Evolutionary conservation across 2,113 vertebrate genomes (phyloP), one percentile per base, ranked within the genome.

Genomic region (Acinonyx jubatus): DNA sequence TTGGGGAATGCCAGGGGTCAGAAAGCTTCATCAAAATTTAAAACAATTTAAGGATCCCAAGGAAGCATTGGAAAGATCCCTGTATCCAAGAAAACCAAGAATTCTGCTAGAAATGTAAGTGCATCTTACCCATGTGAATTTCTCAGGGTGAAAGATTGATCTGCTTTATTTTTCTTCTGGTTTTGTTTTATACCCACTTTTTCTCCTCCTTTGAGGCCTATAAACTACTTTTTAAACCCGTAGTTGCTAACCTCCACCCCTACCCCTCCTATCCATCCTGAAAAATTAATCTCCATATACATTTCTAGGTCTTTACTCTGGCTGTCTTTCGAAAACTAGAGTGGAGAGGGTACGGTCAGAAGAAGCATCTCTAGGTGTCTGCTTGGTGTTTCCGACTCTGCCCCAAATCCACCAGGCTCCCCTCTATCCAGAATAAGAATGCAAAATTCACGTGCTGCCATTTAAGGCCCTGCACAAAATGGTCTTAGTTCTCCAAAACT

Each of bases 161-260:
- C 16, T 25, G n/a, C 82, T 86, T 94, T 66, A 4, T 91, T 94
- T 92, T 95, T 94, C 48, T 89, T n/a, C 14, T 69, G 52, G 36
- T 19, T 68, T 57, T 68, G 4, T 65, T 52, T 88, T 85, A 12
- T 11, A 8, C 33, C 31, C 5, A 12, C 29, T 36, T 14, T 50
- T 27, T 9, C 0, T 10, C 50, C 7, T 48, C 29, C 33, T 71
- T 57, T 61, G 41, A 94, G 61, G 31, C 61, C 74, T 87, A 2
- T 27, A 38, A 33, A 87, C 66, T 65, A 55, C 10, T 61, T 80
- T 16, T 50, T 57, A 36, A 74, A 84, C 11, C 21, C 63, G 16
- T 91, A 57, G 69, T 84, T 88, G 52, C 27, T 88, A 41, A 41
- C 0, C 4, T 89, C 86, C 48, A 83, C 50, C 29, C 16, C 4